These are phyloP conservation scores for Pherbina coryleti DNA, from an alignment of 2,888 invertebrate genomes.

Conservation along the genomic window DNA sequence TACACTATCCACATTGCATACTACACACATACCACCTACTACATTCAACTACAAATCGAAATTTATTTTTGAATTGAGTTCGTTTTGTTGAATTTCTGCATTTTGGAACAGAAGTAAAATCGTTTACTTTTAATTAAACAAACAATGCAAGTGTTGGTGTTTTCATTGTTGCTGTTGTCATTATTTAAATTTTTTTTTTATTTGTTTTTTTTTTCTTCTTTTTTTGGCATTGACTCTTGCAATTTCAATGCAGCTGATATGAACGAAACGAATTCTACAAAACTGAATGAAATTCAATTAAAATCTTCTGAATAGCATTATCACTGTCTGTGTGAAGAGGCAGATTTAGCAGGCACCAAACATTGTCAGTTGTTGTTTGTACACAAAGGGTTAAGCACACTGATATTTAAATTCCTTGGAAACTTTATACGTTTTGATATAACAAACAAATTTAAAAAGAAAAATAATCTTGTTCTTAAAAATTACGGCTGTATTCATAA, in stretches of 20 bases:
- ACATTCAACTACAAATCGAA: neutral
- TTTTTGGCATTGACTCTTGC: neutral
- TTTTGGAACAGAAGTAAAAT: neutral
- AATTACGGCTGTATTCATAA: no score
- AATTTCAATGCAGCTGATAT: neutral
- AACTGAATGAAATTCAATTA: conserved; percentile 31
- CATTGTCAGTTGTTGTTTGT: no score
- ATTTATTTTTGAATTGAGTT: neutral
- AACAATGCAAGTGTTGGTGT: conserved; percentile 4
- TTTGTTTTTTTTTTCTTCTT: neutral
- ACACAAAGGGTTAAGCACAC: neutral
- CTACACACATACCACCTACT: neutral
- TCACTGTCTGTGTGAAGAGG: neutral
- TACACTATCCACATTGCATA: neutral
- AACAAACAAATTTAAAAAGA: no score
- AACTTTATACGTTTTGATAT: no score
- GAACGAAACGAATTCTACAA: conserved; percentile 5
- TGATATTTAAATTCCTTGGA: neutral
- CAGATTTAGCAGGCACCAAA: neutral
- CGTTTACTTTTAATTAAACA: conserved; percentile 30
- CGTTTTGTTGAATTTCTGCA: neutral
- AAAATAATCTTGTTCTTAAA: no score
- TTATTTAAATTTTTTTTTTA: neutral
- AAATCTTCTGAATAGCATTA: neutral
- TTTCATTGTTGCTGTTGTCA: neutral